Percentiles rank a stretch among this genome's conserved stretches.
Conservation (phyloP, 2,797 vertebrate genomes). For the Clarias pachynema region DNA sequence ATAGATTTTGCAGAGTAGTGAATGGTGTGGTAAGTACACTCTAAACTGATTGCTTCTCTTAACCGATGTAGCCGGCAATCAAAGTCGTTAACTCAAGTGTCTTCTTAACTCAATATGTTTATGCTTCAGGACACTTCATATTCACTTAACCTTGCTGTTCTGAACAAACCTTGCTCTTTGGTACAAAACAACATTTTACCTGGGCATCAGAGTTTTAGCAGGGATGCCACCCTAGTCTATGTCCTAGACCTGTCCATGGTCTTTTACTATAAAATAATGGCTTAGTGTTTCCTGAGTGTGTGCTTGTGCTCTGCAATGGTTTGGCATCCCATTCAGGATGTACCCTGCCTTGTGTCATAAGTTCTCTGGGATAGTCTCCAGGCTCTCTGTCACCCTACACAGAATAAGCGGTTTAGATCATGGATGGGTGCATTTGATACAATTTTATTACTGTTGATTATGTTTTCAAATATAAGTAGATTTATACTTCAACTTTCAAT, state of each 20-base stretch:
- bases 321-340: no score
- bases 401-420: no score
- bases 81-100: constrained; percentile 17
- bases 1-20: not conserved
- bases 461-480: no score
- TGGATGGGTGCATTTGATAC: no score
- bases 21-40: constrained; percentile 20
- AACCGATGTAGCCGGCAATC: constrained; percentile 19
- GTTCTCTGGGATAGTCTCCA: no score
- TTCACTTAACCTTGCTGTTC: constrained; percentile 18
- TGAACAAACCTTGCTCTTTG: not conserved
- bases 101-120: constrained; percentile 15
- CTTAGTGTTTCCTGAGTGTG: no score
- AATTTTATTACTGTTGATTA: no score
- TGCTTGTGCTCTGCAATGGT: no score
- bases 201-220: not conserved
- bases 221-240: not conserved
- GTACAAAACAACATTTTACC: not conserved
- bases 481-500: no score
- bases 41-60: constrained; percentile 17
- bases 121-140: constrained; percentile 4
- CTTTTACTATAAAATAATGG: not conserved
- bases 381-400: no score
- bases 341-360: no score
- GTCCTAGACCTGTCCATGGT: not conserved